A percentile compares a stretch with the other conserved stretches of the same genome.
Evolutionary conservation across 2,113 vertebrate genomes (phyloP).

Genomic region (Microcebus griseorufus): DNA sequence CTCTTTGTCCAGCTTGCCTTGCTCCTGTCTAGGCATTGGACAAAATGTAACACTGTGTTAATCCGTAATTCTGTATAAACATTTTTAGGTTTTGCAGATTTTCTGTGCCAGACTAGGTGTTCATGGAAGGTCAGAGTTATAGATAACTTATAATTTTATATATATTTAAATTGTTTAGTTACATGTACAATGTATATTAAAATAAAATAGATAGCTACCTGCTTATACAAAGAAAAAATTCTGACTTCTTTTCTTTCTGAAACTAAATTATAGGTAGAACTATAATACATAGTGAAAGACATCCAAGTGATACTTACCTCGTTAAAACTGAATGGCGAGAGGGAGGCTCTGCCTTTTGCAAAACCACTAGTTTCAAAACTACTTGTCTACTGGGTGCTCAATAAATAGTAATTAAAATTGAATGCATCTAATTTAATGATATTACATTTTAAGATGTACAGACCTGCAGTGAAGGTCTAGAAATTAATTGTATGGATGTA

Average conservation of each 20-base stretch:
- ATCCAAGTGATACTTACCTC: neutral
- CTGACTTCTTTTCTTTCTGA: constrained; percentile 6
- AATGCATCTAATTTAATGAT: neutral
- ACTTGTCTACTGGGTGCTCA: neutral
- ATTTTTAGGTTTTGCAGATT: neutral
- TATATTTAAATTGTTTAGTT: neutral
- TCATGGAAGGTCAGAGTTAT: neutral
- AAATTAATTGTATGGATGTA: neutral
- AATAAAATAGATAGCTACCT: neutral
- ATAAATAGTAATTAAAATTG: neutral
- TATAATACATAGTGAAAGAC: neutral
- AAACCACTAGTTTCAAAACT: neutral
- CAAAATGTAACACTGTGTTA: neutral
- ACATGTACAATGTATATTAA: neutral
- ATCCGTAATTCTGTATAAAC: neutral
- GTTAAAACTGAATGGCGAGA: neutral
- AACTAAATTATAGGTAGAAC: neutral
- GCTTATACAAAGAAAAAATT: neutral
- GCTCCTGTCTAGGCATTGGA: neutral
- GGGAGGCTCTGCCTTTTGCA: neutral
- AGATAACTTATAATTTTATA: neutral
- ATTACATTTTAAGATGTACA: neutral
- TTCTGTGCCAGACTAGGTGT: neutral
- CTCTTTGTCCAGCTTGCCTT: neutral
- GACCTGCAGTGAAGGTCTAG: neutral